A percentile compares a stretch with the other conserved stretches of the same genome.
phyloP scores from a whole-genome alignment of 2,113 vertebrate species.

The Prochilodus magdalenae region DNA sequence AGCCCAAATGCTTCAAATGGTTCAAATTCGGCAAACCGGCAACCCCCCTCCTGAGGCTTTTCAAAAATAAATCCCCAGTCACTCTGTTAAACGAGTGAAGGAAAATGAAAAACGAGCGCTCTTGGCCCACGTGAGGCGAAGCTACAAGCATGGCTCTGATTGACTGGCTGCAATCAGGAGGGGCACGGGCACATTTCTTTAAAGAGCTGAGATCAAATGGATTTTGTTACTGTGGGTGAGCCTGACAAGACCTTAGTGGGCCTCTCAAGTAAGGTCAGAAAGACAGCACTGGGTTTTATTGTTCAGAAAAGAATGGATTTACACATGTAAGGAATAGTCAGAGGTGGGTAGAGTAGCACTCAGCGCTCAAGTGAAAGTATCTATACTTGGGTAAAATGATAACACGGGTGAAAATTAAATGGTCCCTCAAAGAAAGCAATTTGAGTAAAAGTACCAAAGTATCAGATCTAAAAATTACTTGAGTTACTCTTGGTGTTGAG shows the following conservation, averaged over 20 bases:
- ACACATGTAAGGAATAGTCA: background rate
- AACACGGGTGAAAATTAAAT: too few species aligned
- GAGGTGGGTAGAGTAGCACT: too few species aligned
- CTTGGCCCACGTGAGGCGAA: constrained; percentile 17
- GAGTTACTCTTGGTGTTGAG: too few species aligned
- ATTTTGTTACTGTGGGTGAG: constrained; percentile 14
- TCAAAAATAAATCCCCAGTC: constrained; percentile 73
- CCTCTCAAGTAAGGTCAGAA: background rate
- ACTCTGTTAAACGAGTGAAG: constrained; percentile 65
- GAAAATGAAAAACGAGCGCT: constrained; percentile 66
- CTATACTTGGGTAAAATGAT: too few species aligned
- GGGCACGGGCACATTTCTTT: background rate
- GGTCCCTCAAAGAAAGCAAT: too few species aligned
- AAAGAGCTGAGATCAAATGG: constrained; percentile 9
- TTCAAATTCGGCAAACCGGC: constrained; percentile 73
- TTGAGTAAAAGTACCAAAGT: too few species aligned
- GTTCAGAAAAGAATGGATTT: constrained; percentile 1
- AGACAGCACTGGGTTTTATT: background rate
- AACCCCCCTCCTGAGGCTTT: constrained; percentile 67
- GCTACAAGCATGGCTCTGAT: constrained; percentile 9
- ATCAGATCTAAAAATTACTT: too few species aligned
- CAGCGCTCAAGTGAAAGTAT: too few species aligned
- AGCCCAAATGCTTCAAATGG: constrained; percentile 71
- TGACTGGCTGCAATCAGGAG: background rate
- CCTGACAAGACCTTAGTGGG: background rate